A percentile compares a stretch with the other conserved stretches of the same genome.
Conservation (phyloP, 2,113 vertebrate species). For the Paradoxurus hermaphroditus region DNA sequence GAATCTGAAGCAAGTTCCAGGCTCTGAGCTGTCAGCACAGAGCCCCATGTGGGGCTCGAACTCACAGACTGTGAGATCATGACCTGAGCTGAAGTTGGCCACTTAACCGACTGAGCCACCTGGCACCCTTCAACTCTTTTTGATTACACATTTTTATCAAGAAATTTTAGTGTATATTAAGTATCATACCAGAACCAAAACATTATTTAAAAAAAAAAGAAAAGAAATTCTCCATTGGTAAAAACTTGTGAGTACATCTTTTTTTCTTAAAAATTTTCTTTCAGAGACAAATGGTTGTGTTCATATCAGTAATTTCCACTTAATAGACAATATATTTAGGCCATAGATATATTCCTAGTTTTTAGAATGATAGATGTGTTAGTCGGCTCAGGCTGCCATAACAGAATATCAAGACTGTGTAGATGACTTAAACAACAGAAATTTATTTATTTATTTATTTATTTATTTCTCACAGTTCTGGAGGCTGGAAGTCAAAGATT, state of each 20-base stretch:
- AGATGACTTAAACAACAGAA: background rate
- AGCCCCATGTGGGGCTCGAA: too few relatives aligned
- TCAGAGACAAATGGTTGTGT: background rate
- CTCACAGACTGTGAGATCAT: too few relatives aligned
- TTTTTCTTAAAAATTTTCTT: background rate
- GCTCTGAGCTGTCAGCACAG: too few relatives aligned
- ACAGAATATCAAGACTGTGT: background rate
- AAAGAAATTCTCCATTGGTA: background rate
- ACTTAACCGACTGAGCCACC: too few relatives aligned
- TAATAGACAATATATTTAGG: background rate
- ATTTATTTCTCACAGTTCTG: background rate
- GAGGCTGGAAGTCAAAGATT: background rate
- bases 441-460: background rate
- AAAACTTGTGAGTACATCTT: background rate
- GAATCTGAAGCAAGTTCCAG: too few relatives aligned
- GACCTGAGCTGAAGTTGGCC: too few relatives aligned
- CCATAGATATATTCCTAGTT: background rate
- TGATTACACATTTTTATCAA: background rate
- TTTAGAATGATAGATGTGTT: background rate
- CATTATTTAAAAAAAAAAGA: background rate
- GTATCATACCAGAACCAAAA: background rate
- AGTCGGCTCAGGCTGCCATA: background rate
- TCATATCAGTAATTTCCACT: background rate
- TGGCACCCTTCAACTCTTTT: too few relatives aligned
- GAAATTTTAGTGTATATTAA: background rate